Conservation (phyloP, 2,888 invertebrate species). For the Dastarcus helophoroides region DNA sequence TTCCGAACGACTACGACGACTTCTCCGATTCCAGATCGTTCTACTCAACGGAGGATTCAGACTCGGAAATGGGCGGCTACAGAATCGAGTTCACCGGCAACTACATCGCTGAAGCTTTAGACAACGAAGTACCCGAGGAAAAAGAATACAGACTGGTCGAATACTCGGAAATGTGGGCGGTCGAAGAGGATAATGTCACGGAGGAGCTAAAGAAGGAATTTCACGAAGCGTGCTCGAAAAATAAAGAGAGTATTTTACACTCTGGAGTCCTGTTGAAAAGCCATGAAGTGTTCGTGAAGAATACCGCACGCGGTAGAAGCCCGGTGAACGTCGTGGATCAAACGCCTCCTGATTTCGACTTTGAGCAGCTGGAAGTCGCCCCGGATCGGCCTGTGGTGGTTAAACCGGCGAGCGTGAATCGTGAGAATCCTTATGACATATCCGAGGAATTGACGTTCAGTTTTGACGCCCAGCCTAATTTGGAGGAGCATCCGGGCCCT, state of each 20-base stretch:
- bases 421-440: constrained; percentile 14
- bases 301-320: constrained; percentile 15
- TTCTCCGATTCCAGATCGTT: constrained; percentile 42
- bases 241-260: constrained; percentile 29
- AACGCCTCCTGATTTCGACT: constrained; percentile 16
- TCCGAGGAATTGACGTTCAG: constrained; percentile 46
- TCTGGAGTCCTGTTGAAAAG: constrained; percentile 30
- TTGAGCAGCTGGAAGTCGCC: constrained; percentile 16
- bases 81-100: constrained; percentile 75
- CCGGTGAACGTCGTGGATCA: constrained; percentile 23
- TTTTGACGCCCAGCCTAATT: constrained; percentile 76
- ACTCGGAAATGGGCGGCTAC: constrained; percentile 48
- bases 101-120: constrained; percentile 76
- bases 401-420: constrained; percentile 3
- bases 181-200: constrained; percentile 29
- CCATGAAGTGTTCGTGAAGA: constrained; percentile 21
- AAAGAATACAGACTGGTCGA: constrained; percentile 26
- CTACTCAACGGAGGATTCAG: constrained; percentile 36
- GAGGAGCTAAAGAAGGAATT: constrained; percentile 41
- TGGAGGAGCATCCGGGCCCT: constrained; percentile 76
- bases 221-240: constrained; percentile 30
- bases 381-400: constrained; percentile 7
- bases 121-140: constrained; percentile 36
- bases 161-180: constrained; percentile 29
- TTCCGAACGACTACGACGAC: constrained; percentile 34